Conservation (phyloP, 2,113 vertebrate species). For the Trichechus manatus region DNA sequence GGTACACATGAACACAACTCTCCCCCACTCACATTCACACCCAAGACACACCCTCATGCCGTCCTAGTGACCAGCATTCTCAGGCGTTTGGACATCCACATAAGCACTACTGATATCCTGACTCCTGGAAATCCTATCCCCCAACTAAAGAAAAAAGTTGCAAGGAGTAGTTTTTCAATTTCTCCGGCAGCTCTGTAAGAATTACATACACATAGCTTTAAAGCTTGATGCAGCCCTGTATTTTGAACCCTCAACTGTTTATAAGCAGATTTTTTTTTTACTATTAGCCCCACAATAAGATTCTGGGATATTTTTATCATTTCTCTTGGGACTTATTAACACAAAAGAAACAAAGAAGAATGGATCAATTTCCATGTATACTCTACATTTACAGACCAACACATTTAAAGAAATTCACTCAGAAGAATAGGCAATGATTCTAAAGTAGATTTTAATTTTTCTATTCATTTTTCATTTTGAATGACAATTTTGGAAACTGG, state of each 20-base stretch:
- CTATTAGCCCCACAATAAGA: not conserved
- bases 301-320: constrained; percentile 7
- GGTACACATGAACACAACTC: not conserved
- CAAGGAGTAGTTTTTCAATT: not conserved
- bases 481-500: not conserved
- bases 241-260: constrained; percentile 32
- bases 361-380: constrained; percentile 13
- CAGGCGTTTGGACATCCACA: not conserved
- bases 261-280: constrained; percentile 45
- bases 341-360: constrained; percentile 52
- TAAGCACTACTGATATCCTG: not conserved
- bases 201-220: not conserved
- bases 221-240: constrained; percentile 25
- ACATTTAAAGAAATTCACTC: constrained; percentile 8
- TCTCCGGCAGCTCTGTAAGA: not conserved
- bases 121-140: not conserved
- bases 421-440: not conserved
- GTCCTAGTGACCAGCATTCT: not conserved
- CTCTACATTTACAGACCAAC: not conserved
- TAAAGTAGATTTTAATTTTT: not conserved
- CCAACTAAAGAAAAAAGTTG: not conserved
- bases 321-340: constrained; percentile 55
- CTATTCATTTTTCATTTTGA: constrained; percentile 11
- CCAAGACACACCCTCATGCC: not conserved
- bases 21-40: fast-evolving